Conservation (phyloP, 2,888 invertebrate species). For the Microctonus hyperodae region DNA sequence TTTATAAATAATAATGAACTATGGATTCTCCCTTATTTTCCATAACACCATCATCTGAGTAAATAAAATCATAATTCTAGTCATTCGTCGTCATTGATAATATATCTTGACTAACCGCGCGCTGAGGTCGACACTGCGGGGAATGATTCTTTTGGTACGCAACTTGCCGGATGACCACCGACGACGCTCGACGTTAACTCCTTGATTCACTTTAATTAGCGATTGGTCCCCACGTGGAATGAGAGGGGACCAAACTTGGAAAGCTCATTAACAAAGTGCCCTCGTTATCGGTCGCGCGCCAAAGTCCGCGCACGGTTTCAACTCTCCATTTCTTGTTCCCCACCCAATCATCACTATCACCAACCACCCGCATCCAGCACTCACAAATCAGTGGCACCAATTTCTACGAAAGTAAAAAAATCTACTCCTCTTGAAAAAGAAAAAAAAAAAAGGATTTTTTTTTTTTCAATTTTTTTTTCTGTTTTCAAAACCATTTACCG, state of each 20-base stretch:
- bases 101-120: constrained; percentile 11
- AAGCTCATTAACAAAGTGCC: constrained; percentile 34
- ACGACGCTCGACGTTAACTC: constrained; percentile 22
- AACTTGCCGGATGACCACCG: constrained; percentile 16
- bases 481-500: constrained; percentile 10
- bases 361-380: constrained; percentile 15
- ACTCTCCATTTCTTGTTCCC: neutral
- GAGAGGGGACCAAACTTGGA: constrained; percentile 30
- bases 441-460: neutral
- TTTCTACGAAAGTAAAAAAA: neutral
- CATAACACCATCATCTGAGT: constrained; percentile 1
- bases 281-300: constrained; percentile 32
- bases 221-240: constrained; percentile 20
- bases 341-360: neutral
- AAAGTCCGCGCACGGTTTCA: constrained; percentile 11
- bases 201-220: constrained; percentile 31
- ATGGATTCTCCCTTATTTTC: constrained; percentile 9
- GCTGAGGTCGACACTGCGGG: constrained; percentile 11
- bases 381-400: constrained; percentile 10
- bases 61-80: constrained; percentile 28
- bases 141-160: constrained; percentile 7
- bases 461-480: neutral
- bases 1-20: constrained; percentile 5
- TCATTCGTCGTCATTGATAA: constrained; percentile 27
- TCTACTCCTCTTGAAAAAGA: neutral